These are phyloP conservation scores for Thamnophis sirtalis DNA, from an alignment of 2,113 vertebrate species.

Conservation along the genomic window DNA sequence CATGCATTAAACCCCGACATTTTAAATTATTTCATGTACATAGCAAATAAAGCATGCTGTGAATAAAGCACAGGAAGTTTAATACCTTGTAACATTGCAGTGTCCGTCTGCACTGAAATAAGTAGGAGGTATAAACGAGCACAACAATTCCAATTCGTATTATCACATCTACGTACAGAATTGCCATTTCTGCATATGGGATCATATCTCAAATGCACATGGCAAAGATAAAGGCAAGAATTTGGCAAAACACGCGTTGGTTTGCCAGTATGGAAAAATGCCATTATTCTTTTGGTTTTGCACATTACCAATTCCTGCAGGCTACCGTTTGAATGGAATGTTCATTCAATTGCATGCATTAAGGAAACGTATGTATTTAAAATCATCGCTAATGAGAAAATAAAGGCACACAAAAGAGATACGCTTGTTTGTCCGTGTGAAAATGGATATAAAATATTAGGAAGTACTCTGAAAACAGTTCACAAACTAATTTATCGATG, in stretches of 20 bases:
- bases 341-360: neutral
- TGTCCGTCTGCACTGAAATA: neutral
- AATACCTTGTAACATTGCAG: neutral
- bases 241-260: neutral
- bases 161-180: neutral
- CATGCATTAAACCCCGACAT: neutral
- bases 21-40: neutral
- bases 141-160: neutral
- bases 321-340: neutral
- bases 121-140: neutral
- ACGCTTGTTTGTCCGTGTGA: neutral
- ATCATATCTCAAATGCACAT: neutral
- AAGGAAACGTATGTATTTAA: neutral
- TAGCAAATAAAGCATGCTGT: neutral
- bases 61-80: constrained; percentile 10
- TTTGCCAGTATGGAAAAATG: neutral
- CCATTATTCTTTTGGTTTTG: neutral
- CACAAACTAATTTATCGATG: neutral
- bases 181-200: neutral
- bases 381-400: neutral
- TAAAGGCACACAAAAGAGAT: neutral
- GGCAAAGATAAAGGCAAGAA: neutral
- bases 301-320: neutral
- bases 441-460: neutral
- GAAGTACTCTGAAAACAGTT: neutral